Evolutionary conservation across 2,113 vertebrate genomes (phyloP).

Genomic region (Vanacampus margaritifer): DNA sequence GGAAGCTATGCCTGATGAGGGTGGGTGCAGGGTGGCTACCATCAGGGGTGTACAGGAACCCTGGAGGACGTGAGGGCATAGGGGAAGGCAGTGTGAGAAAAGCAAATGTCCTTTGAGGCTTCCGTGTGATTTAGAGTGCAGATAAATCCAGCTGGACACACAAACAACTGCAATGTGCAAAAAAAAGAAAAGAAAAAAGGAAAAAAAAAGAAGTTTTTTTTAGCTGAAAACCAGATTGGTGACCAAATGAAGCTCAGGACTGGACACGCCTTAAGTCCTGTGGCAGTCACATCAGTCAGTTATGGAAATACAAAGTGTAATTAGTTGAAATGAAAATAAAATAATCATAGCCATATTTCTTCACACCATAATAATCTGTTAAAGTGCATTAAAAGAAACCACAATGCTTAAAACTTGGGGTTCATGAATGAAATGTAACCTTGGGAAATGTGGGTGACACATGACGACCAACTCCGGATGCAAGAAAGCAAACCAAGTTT

Average conservation of each 20-base stretch:
- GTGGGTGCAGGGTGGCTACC: conserved; percentile 98
- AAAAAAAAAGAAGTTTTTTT: too few species aligned
- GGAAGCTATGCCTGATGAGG: conserved; percentile 93
- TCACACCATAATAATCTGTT: conserved; percentile 6
- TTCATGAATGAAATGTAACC: neutral
- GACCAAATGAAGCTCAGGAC: conserved; percentile 21
- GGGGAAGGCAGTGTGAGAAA: conserved; percentile 55
- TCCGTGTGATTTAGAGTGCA: conserved; percentile 17
- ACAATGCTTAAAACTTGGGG: neutral
- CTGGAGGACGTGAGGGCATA: conserved; percentile 79
- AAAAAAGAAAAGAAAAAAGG: too few species aligned
- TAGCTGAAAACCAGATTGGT: conserved; percentile 13
- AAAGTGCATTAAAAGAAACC: neutral
- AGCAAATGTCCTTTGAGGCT: conserved; percentile 28
- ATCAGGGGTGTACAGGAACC: conserved; percentile 99
- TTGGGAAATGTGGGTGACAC: conserved; percentile 5
- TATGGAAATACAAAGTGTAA: neutral
- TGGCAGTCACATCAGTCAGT: neutral
- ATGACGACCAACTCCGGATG: neutral
- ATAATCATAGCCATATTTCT: neutral
- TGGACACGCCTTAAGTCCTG: conserved; percentile 1
- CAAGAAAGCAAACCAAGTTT: neutral
- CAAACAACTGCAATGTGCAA: conserved; percentile 14
- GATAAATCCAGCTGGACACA: conserved; percentile 26
- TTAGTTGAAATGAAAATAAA: neutral